Percentiles rank a stretch among this genome's conserved stretches.
Evolutionary conservation across 2,797 vertebrate genomes (phyloP).

Genomic region (Oreochromis mossambicus): DNA sequence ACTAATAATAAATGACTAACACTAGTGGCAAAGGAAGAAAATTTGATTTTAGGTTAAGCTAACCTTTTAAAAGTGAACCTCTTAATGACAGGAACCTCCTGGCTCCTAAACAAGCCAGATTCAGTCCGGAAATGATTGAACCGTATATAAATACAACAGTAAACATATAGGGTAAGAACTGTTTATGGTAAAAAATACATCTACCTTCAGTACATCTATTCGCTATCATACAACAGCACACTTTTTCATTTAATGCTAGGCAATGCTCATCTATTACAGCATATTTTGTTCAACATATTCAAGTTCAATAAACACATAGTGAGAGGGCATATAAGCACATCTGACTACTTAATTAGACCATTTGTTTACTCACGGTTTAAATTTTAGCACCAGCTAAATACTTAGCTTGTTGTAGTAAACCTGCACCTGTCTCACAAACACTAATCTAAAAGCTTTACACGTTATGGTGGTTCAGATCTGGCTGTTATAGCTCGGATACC

Average conservation of each 20-base stretch:
- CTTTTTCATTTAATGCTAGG: neutral
- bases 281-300: neutral
- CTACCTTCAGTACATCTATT: neutral
- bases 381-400: neutral
- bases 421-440: neutral
- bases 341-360: neutral
- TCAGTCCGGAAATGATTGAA: neutral
- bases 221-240: neutral
- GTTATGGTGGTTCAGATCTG: neutral
- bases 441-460: neutral
- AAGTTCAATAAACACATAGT: neutral
- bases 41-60: neutral
- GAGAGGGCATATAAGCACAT: neutral
- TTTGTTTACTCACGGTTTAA: neutral
- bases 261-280: neutral
- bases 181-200: neutral
- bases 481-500: neutral
- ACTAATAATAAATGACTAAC: neutral
- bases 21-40: neutral
- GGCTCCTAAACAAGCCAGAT: neutral
- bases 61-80: neutral
- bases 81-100: neutral
- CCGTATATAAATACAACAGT: neutral
- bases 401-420: neutral
- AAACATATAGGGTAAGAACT: neutral